These are phyloP conservation scores for Agapornis roseicollis DNA, from an alignment of 2,113 vertebrate species.

Conservation along the genomic window DNA sequence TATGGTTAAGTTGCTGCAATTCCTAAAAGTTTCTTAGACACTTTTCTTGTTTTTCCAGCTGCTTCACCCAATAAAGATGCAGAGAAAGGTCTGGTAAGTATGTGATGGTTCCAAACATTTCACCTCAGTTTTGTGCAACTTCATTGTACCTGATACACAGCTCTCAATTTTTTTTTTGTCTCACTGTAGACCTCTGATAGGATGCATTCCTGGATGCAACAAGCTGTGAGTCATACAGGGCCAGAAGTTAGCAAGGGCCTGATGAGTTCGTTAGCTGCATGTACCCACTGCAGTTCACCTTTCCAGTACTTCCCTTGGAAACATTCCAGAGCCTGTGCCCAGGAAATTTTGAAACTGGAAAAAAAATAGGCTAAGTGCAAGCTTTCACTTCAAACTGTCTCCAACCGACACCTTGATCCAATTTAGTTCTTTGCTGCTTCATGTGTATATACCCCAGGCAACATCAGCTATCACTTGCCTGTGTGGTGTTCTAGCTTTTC, in stretches of 20 bases:
- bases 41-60: conserved; percentile 22
- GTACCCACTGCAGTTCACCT: neutral
- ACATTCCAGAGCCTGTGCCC: neutral
- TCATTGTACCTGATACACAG: neutral
- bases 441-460: fast-evolving
- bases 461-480: neutral
- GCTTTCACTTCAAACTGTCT: neutral
- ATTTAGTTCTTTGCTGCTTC: neutral
- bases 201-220: neutral
- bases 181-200: neutral
- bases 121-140: neutral
- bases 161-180: neutral
- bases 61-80: neutral
- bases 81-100: conserved; percentile 36
- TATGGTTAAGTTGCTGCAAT: neutral
- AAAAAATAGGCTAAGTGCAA: neutral
- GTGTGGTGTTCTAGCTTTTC: neutral
- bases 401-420: neutral
- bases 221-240: neutral
- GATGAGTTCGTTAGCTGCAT: neutral
- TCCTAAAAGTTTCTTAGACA: neutral
- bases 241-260: neutral
- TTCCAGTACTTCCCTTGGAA: neutral
- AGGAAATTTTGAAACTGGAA: neutral
- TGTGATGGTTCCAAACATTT: neutral